Conservation (phyloP, 2,113 vertebrate species). For the Brevimyrus niger region DNA sequence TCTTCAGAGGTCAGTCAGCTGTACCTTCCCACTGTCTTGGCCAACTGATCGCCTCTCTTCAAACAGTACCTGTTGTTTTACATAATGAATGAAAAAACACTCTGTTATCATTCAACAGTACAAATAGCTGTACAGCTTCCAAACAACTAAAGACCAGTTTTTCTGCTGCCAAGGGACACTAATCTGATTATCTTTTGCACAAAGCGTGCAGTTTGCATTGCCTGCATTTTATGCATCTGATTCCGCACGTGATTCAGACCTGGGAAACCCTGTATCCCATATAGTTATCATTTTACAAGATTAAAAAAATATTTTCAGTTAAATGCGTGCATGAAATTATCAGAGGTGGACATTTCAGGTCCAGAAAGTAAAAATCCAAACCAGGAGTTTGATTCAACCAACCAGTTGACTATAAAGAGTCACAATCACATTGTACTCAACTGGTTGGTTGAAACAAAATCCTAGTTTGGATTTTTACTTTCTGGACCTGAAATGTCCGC, state of each 20-base stretch:
- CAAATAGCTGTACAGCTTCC: conserved; percentile 15
- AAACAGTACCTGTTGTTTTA: conserved; percentile 39
- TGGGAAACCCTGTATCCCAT: neutral
- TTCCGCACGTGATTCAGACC: neutral
- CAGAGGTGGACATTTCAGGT: too few relatives aligned
- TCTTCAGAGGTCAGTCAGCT: too few relatives aligned
- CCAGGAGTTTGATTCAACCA: too few relatives aligned
- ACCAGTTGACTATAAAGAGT: too few relatives aligned
- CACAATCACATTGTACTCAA: too few relatives aligned
- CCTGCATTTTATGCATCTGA: neutral
- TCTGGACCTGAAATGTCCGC: too few relatives aligned
- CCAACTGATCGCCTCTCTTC: conserved; percentile 3
- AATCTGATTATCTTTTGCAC: neutral
- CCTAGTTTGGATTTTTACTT: too few relatives aligned
- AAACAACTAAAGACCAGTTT: neutral
- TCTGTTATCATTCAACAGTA: conserved; percentile 37
- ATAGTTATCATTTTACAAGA: neutral
- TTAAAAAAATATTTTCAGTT: neutral
- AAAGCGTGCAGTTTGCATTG: neutral
- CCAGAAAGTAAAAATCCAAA: too few relatives aligned
- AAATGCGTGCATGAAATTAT: neutral
- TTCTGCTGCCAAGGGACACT: neutral
- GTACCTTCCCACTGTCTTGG: conserved; percentile 54
- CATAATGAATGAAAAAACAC: conserved; percentile 43
- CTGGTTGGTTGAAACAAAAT: too few relatives aligned